Percentiles rank a stretch among this genome's conserved stretches.
phyloP scores from a whole-genome alignment of 2,888 invertebrate species.

The Tiliacea citrago region DNA sequence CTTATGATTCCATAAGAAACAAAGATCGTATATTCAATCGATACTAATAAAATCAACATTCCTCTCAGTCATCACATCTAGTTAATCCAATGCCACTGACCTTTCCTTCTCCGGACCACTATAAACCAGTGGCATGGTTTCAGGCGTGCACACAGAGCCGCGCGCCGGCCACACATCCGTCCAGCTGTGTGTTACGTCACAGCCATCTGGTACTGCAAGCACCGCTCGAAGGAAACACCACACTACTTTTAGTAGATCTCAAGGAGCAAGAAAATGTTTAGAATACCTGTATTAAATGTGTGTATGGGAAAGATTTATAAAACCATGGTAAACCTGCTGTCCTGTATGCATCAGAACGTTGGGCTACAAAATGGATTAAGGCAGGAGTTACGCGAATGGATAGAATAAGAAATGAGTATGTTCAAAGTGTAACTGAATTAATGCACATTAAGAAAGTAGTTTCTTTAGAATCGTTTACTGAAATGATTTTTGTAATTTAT shows the following conservation, averaged over 20 bases:
- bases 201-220: slow-evolving; percentile 42
- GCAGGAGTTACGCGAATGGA: too few species aligned
- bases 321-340: too few species aligned
- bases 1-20: not conserved
- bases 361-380: too few species aligned
- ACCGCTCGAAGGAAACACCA: slow-evolving; percentile 17
- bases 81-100: slow-evolving; percentile 47
- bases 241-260: slow-evolving; percentile 19
- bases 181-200: slow-evolving; percentile 52
- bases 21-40: not conserved
- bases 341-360: too few species aligned
- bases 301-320: too few species aligned
- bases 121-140: slow-evolving; percentile 20
- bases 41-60: not conserved
- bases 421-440: too few species aligned
- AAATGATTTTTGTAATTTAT: too few species aligned
- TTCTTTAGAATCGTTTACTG: too few species aligned
- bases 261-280: slow-evolving; percentile 17
- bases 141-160: slow-evolving; percentile 25
- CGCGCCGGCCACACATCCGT: slow-evolving; percentile 43
- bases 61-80: slow-evolving; percentile 15
- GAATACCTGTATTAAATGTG: not conserved
- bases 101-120: slow-evolving; percentile 5
- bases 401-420: too few species aligned
- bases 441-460: too few species aligned